Evolutionary conservation across 2,797 vertebrate species (phyloP), one percentile per base, ranked within the genome.

Genomic region (Ambastaia sidthimunki): DNA sequence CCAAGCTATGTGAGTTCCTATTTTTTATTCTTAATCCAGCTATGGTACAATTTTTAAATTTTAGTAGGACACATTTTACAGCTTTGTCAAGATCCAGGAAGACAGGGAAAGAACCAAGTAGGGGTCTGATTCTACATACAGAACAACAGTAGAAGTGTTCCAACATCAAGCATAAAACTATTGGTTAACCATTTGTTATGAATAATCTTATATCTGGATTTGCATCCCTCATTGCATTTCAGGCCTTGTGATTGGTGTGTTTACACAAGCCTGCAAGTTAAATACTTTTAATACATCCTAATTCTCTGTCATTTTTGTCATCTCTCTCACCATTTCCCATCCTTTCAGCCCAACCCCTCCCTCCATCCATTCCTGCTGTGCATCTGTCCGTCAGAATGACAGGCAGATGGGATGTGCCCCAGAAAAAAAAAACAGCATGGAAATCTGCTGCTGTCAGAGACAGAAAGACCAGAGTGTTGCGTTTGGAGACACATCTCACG

Each of bases 361-460:
- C 55, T 71, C 50, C 50, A 18, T 2, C 7, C 57, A 57, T 57
- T 34, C 68, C 62, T 78, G 57, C 80, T 60, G 62, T 78, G 80
- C 78, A 83, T 78, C 84, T 82, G 87, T 88, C 87, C 16, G 41
- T 88, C 86, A 86, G n/a, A 4, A 34, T 84, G 83, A 88, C 81
- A 59, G 80, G 66, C 82, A 80, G 85, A 79, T 78, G 75, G 80
- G 41, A 66, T 41, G 37, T 41, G 1, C 44, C 47, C 28, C 37
- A 72, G 15, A 54, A 44, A 37, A 50, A 13, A 54, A 73, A 68
- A 80, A 80, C 73, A 23, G 41, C 34, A 52, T 66, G 44, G 65
- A 77, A 81, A 65, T 82, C 55, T 82, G 75, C 19, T 72, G 59
- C 69, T 55, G 52, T 66, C 70, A 62, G 68, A 48, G 28, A 83